Evolutionary conservation across 37 sponge, comb jelly and placozoan species (phyloP), one percentile per base, ranked within the genome.

Genomic region (Hexactinellida sp.): DNA sequence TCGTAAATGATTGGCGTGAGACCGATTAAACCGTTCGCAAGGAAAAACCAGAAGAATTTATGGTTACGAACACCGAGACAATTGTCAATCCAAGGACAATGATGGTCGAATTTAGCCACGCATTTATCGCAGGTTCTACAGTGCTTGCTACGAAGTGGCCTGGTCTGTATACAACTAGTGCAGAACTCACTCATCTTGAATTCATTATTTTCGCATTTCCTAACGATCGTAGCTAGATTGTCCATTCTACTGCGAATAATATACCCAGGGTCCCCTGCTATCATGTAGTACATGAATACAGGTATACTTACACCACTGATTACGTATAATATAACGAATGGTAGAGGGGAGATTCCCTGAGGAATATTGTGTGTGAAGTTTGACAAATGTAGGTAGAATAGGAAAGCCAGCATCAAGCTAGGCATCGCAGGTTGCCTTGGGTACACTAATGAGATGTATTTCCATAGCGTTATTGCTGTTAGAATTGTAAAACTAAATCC

Each of bases 91-190:
- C 76, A 63, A 21, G 76, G 76, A 63, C 76, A 63, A 63, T 63
- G 76, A n/a, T 63, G 76, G 13, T 63, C 76, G 13, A 63, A 63
- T n/a, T 23, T 63, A n/a, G 76, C 76, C 76, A 63, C 76, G 76
- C 76, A 63, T 23, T 63, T 63, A 63, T 63, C 76, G 13, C 76
- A 63, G 3, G 76, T 63, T 63, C 76, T 63, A 63, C 76, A 63
- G 30, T 63, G 76, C 76, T 63, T 63, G 34, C 76, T 63, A 1
- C 76, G 76, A 32, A 63, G 76, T 21, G 76, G 76, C 13, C 76
- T 63, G 34, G 13, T 21, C 30, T 63, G 76, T 3, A 63, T 63
- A 63, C 76, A 63, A 25, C 19, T 63, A n/a, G 76, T 63, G 30
- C 76, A 63, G 21, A 63, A 63, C 34, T 63, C 76, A 63, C 34